A percentile compares a stretch with the other conserved stretches of the same genome.
Evolutionary conservation across 2,888 invertebrate species (phyloP).

Genomic region (Lycaena phlaeas): DNA sequence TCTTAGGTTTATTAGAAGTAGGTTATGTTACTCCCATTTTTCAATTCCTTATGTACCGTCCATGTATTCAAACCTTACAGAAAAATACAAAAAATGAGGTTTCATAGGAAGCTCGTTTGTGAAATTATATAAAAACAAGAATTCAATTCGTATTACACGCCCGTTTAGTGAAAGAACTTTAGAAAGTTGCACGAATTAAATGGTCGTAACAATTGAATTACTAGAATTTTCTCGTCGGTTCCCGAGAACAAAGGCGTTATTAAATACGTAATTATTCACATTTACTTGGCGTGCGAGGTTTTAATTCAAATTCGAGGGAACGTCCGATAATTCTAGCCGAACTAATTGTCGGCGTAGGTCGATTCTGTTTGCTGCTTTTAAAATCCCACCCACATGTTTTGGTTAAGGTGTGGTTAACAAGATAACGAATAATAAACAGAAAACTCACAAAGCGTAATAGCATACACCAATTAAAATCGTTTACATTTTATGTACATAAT

Average conservation of each 20-base stretch:
- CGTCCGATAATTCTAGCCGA: slow-evolving; percentile 67
- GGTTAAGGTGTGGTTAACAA: not conserved
- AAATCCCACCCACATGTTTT: slow-evolving; percentile 51
- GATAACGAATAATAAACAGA: not conserved
- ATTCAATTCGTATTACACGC: no score
- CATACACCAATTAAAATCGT: not conserved
- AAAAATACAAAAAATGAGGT: no score
- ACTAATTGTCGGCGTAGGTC: slow-evolving; percentile 68
- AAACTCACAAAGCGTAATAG: slow-evolving; percentile 1
- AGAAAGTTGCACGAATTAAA: slow-evolving; percentile 56
- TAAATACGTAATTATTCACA: slow-evolving; percentile 73
- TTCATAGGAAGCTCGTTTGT: no score
- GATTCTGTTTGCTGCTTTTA: slow-evolving; percentile 70
- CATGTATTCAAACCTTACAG: no score
- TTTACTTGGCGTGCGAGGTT: slow-evolving; percentile 69
- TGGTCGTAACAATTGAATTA: slow-evolving; percentile 71
- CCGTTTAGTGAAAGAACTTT: slow-evolving; percentile 13
- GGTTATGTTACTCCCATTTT: no score
- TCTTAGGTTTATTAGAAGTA: no score
- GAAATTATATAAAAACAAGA: no score
- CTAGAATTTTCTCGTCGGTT: slow-evolving; percentile 65
- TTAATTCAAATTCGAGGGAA: slow-evolving; percentile 50
- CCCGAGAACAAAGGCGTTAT: slow-evolving; percentile 71
- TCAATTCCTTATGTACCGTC: no score
- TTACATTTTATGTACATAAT: not conserved